A percentile compares a stretch with the other conserved stretches of the same genome.
Evolutionary conservation across 2,888 invertebrate species (phyloP).

Genomic region (Tachina grossa): DNA sequence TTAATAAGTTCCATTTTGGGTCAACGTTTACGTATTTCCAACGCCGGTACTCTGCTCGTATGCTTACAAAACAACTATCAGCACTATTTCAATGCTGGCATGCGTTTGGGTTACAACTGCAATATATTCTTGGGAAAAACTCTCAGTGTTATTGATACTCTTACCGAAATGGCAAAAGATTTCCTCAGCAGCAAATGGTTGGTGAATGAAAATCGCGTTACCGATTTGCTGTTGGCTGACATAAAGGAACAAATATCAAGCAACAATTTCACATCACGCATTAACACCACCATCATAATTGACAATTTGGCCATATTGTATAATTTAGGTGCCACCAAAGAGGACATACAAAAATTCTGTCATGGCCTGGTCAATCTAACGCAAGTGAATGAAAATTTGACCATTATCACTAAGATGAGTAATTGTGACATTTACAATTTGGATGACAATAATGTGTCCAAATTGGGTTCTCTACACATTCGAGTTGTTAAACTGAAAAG

Average conservation of each 20-base stretch:
- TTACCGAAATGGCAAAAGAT: constrained; percentile 83
- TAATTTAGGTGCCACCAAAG: constrained; percentile 84
- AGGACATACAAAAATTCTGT: constrained; percentile 78
- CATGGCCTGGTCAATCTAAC: constrained; percentile 76
- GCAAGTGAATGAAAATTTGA: constrained; percentile 80
- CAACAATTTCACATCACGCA: constrained; percentile 76
- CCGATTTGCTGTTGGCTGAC: constrained; percentile 77
- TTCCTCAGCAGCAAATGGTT: constrained; percentile 80
- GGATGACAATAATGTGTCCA: constrained; percentile 85
- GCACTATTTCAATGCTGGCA: constrained; percentile 89
- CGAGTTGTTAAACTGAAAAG: constrained; percentile 87
- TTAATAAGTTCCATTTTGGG: constrained; percentile 87
- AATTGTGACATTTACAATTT: constrained; percentile 85
- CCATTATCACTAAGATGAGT: constrained; percentile 85
- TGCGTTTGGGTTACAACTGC: constrained; percentile 89
- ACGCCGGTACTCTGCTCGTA: constrained; percentile 85
- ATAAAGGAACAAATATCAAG: constrained; percentile 75
- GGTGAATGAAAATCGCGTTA: constrained; percentile 78
- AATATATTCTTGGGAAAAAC: constrained; percentile 83
- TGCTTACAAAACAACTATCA: constrained; percentile 88
- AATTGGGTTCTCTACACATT: constrained; percentile 86
- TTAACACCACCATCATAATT: constrained; percentile 85
- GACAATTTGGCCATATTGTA: constrained; percentile 89
- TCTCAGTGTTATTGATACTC: constrained; percentile 84
- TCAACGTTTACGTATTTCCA: constrained; percentile 85